These are phyloP conservation scores for Agriopis leucophaearia DNA, from an alignment of 2,888 invertebrate species.

Conservation along the genomic window DNA sequence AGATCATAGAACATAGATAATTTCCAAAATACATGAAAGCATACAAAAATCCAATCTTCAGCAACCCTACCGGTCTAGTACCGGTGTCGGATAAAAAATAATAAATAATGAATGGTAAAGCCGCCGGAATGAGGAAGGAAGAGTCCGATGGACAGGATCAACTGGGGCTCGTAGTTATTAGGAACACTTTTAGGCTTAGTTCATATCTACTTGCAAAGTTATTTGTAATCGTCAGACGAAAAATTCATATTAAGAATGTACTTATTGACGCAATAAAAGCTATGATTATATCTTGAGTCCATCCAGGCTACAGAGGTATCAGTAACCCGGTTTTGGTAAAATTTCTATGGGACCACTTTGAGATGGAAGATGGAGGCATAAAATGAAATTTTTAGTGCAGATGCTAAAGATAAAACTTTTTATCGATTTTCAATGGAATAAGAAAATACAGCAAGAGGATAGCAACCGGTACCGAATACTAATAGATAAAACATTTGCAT, in stretches of 20 bases:
- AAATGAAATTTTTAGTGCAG: conserved; percentile 11
- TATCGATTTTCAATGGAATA: conserved; percentile 42
- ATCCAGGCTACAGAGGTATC: too few relatives aligned
- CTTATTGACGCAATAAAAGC: too few relatives aligned
- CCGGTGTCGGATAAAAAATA: conserved; percentile 59
- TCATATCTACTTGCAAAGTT: not conserved
- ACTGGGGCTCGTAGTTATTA: conserved; percentile 48
- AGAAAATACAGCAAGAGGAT: conserved; percentile 35
- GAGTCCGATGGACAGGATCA: conserved; percentile 58
- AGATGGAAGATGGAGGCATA: not conserved
- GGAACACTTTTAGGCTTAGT: conserved; percentile 23
- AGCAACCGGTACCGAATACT: conserved; percentile 36
- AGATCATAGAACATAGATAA: not conserved
- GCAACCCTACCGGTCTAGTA: conserved; percentile 23
- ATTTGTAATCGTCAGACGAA: not conserved
- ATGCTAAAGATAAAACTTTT: conserved; percentile 25
- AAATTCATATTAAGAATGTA: too few relatives aligned
- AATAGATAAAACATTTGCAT: conserved; percentile 40
- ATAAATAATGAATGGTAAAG: conserved; percentile 58
- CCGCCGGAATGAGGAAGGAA: conserved; percentile 47
- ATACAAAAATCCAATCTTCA: not conserved
- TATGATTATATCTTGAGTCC: too few relatives aligned
- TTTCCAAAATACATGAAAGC: not conserved
- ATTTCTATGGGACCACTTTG: too few relatives aligned
- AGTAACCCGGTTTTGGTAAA: too few relatives aligned